phyloP scores from a whole-genome alignment of 2,888 invertebrate species.

The Mycalesis mineus region DNA sequence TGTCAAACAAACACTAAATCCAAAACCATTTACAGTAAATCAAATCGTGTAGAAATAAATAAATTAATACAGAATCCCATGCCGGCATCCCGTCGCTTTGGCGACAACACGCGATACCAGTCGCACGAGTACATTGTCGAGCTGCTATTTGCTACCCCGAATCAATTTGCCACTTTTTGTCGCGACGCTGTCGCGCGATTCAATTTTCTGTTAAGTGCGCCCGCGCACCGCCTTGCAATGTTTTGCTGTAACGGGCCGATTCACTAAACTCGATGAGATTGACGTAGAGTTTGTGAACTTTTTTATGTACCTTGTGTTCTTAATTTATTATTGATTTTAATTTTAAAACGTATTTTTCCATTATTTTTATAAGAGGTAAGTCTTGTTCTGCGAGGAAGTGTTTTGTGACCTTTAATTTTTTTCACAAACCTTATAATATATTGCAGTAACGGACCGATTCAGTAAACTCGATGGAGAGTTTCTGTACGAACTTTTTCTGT shows the following conservation, averaged over 20 bases:
- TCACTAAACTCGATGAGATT: constrained; percentile 7
- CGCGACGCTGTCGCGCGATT: constrained; percentile 61
- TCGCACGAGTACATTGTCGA: constrained; percentile 31
- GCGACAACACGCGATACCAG: constrained; percentile 27
- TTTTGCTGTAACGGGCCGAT: constrained; percentile 31
- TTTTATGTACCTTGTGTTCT: not conserved
- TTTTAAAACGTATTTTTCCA: not conserved
- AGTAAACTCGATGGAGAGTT: no score
- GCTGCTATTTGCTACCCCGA: constrained; percentile 69
- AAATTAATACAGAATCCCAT: constrained; percentile 13
- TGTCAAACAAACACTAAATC: not conserved
- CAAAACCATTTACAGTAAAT: not conserved
- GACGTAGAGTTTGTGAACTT: not conserved
- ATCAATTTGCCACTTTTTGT: constrained; percentile 73
- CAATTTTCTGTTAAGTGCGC: constrained; percentile 50
- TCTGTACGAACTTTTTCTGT: not conserved
- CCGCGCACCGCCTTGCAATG: constrained; percentile 29
- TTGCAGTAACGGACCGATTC: no score
- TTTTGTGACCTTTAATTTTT: no score
- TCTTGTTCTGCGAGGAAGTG: no score
- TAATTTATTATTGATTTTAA: not conserved
- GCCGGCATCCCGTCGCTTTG: constrained; percentile 7
- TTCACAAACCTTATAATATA: no score
- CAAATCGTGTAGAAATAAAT: constrained; percentile 17
- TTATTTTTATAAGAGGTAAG: no score